phyloP scores from a whole-genome alignment of 1,140 invertebrate genomes.

The Tribolium castaneum region DNA sequence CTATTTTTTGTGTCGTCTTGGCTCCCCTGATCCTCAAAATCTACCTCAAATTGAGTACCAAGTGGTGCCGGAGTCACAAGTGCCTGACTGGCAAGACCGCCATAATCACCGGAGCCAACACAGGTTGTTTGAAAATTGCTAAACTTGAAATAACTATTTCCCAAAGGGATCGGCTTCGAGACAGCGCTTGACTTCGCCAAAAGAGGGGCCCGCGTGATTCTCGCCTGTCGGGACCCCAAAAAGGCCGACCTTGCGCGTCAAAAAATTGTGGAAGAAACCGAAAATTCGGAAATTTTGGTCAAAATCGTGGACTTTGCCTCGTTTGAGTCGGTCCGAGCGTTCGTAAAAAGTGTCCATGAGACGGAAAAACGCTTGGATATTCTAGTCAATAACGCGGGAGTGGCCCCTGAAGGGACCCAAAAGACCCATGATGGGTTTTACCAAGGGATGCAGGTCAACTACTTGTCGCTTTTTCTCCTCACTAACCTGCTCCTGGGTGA shows the following conservation, averaged over 20 bases:
- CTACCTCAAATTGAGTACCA: slow-evolving; percentile 40
- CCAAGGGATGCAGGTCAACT: slow-evolving; percentile 66
- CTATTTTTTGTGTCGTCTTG: not conserved
- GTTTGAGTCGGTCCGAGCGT: slow-evolving; percentile 71
- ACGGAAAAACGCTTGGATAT: slow-evolving; percentile 78
- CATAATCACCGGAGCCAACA: slow-evolving; percentile 43
- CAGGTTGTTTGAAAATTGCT: not conserved
- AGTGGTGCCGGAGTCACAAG: slow-evolving; percentile 37
- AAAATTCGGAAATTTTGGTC: slow-evolving; percentile 68
- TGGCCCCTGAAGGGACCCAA: slow-evolving; percentile 59
- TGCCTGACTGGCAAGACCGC: slow-evolving; percentile 49
- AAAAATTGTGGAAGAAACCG: slow-evolving; percentile 65
- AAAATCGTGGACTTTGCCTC: slow-evolving; percentile 72
- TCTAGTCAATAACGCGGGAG: slow-evolving; percentile 85
- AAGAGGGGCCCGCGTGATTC: slow-evolving; percentile 74
- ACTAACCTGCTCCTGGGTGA: slow-evolving; percentile 68
- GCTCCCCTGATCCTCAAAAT: slow-evolving; percentile 29
- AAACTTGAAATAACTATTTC: not conserved
- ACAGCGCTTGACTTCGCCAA: slow-evolving; percentile 75
- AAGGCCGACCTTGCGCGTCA: slow-evolving; percentile 75
- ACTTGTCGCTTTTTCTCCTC: slow-evolving; percentile 70
- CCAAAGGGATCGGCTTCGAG: slow-evolving; percentile 73
- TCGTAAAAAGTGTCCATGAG: slow-evolving; percentile 71
- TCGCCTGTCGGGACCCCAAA: slow-evolving; percentile 76
- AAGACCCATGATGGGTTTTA: slow-evolving; percentile 68